These are phyloP conservation scores for Arenicola marina DNA, from an alignment of 2,888 invertebrate genomes.

Conservation along the genomic window DNA sequence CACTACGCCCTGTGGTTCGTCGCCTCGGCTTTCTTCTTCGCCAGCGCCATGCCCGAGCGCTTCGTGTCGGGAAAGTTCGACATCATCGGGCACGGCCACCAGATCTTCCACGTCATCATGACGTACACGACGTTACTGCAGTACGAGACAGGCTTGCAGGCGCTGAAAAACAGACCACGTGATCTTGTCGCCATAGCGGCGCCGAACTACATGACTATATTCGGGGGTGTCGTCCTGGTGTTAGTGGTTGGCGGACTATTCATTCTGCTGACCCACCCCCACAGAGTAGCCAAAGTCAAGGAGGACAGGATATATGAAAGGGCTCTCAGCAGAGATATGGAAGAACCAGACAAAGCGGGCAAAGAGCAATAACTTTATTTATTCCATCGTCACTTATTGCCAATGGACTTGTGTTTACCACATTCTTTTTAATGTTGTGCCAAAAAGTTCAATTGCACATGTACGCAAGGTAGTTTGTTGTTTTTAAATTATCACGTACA, in stretches of 20 bases:
- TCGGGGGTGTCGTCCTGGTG: not conserved
- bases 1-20: constrained; percentile 23
- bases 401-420: too few species aligned
- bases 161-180: constrained; percentile 11
- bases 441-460: too few species aligned
- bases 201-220: not conserved
- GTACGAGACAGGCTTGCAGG: constrained; percentile 22
- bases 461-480: too few species aligned
- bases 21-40: constrained; percentile 32
- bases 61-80: constrained; percentile 43
- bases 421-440: too few species aligned
- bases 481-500: too few species aligned
- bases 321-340: too few species aligned
- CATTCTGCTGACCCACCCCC: constrained; percentile 2
- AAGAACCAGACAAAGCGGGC: too few species aligned
- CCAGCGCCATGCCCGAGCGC: constrained; percentile 42
- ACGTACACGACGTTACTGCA: constrained; percentile 25
- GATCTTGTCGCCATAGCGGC: not conserved
- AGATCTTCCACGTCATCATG: constrained; percentile 40
- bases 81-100: constrained; percentile 46
- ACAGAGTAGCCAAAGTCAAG: constrained; percentile 11
- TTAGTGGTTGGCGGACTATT: not conserved
- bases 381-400: too few species aligned
- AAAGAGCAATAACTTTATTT: too few species aligned
- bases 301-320: not conserved